These are phyloP conservation scores for Sebastes trivittatus DNA, from an alignment of 2,797 vertebrate genomes.

Conservation along the genomic window DNA sequence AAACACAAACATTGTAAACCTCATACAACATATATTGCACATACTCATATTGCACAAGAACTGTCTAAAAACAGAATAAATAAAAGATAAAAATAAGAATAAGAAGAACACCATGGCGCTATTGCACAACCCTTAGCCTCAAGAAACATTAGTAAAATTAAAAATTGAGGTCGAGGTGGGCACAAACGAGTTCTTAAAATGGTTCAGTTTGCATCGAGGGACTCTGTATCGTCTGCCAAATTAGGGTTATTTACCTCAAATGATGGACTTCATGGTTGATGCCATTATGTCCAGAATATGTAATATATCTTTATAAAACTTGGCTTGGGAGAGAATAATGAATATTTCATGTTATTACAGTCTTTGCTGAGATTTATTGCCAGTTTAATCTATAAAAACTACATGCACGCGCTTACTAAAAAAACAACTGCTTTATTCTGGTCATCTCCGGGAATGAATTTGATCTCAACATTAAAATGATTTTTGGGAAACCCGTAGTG, in stretches of 20 bases:
- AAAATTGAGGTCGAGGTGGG: too few relatives aligned
- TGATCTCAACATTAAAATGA: neutral
- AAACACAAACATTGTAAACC: too few relatives aligned
- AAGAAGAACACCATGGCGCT: too few relatives aligned
- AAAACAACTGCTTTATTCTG: neutral
- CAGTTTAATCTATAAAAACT: conserved; percentile 1
- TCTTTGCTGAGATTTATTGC: neutral
- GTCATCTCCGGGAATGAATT: neutral
- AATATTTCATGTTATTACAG: neutral
- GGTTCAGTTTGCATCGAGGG: too few relatives aligned
- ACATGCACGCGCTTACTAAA: neutral
- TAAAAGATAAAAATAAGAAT: too few relatives aligned
- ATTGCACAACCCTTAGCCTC: too few relatives aligned
- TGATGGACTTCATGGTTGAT: neutral
- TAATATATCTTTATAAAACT: neutral
- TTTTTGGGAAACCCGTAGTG: neutral
- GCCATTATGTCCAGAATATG: neutral
- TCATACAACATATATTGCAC: too few relatives aligned
- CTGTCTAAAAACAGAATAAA: too few relatives aligned
- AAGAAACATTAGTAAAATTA: too few relatives aligned
- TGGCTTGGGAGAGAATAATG: neutral
- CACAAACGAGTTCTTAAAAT: too few relatives aligned
- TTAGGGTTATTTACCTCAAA: neutral
- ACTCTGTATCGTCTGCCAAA: neutral
- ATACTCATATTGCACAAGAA: too few relatives aligned